Evolutionary conservation across 2,113 vertebrate genomes (phyloP), one percentile per base, ranked within the genome.

Genomic region (Leiothrix lutea): DNA sequence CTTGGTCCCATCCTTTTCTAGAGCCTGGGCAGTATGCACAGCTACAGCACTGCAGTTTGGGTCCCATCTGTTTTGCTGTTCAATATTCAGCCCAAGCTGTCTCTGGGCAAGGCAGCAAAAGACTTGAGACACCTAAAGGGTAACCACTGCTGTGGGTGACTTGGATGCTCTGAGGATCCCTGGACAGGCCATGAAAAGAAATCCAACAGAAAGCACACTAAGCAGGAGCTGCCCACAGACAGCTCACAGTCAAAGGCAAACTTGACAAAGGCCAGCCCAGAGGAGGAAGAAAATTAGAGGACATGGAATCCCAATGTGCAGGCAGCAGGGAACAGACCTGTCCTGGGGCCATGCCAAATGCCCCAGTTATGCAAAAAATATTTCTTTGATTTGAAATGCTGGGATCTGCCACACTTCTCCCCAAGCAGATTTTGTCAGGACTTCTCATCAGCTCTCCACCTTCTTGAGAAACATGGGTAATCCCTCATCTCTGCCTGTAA

Each of bases 211-310:
- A 90, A 23, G 6, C 17, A n/a, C 8, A 29, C 2, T 31, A 62
- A 71, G 44, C 56, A 90, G 40, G 11, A 89, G 14, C 35, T 92
- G 53, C 44, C 44, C 66, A 25, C n/a, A 79, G 15, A 36, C 25
- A 85, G 57, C 28, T 70, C 60, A 44, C 26, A 78, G 51, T 18
- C 35, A 80, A 92, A 86, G 31, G 22, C 19, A 50, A 65, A 80
- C 11, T 67, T 1, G 0, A 10, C n/a, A 11, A 11, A 12, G 33
- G 44, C 12, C 38, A 87, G 45, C 8, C 21, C 14, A 42, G 0
- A 1, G 36, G 23, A 80, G 6, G 50, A 72, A 86, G 22, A n/a
- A 0, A 1, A 26, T 57, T 53, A 62, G 35, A 92, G 38, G 35
- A 56, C 3, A 58, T 19, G 19, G 29, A 42, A 48, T 42, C 35